Conservation (phyloP, 2,888 invertebrate species). For the Pseudococcus viburni region DNA sequence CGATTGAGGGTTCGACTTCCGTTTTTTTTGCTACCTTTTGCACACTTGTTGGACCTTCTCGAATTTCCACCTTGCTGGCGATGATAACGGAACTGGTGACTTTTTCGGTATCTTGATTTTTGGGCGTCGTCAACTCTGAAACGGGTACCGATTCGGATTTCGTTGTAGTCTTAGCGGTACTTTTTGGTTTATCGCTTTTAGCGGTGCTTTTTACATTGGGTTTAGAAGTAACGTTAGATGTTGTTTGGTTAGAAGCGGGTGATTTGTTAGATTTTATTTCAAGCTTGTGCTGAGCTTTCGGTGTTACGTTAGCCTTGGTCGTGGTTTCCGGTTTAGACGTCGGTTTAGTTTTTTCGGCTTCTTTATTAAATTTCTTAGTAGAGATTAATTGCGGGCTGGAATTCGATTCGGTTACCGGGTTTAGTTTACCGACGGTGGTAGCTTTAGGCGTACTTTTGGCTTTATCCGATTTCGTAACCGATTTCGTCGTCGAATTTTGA, state of each 20-base stretch:
- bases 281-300: conserved; percentile 35
- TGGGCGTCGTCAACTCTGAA: conserved; percentile 40
- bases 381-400: conserved; percentile 45
- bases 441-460: conserved; percentile 49
- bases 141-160: conserved; percentile 56
- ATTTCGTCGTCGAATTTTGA: conserved; percentile 29
- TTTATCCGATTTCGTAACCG: conserved; percentile 55
- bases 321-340: conserved; percentile 64
- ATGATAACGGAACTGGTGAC: conserved; percentile 64
- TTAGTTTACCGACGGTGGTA: conserved; percentile 20
- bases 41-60: conserved; percentile 69
- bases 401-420: conserved; percentile 26
- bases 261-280: conserved; percentile 59
- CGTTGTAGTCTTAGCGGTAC: conserved; percentile 67
- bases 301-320: conserved; percentile 34
- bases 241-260: conserved; percentile 40
- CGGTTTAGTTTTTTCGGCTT: conserved; percentile 58
- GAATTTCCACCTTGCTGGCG: conserved; percentile 69
- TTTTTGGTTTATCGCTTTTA: conserved; percentile 61
- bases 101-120: conserved; percentile 17
- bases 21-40: conserved; percentile 64
- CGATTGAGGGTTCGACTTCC: conserved; percentile 58
- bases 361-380: conserved; percentile 59
- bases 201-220: conserved; percentile 57
- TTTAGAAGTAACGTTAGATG: conserved; percentile 36